phyloP scores from a whole-genome alignment of 2,113 vertebrate genomes.

The Odontesthes bonariensis region DNA sequence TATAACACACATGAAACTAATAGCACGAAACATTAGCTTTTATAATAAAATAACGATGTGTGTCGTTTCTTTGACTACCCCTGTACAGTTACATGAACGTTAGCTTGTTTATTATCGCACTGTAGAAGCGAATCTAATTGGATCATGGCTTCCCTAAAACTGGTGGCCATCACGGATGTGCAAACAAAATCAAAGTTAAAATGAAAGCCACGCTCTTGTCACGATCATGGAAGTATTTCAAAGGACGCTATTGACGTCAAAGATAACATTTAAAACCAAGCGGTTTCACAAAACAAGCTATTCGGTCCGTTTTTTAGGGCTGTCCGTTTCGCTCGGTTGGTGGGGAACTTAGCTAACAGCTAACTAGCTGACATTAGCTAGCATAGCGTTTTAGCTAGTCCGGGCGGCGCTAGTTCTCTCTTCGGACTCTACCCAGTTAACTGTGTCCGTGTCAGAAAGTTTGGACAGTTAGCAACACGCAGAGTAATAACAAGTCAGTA shows the following conservation, averaged over 20 bases:
- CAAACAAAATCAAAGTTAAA: constrained; percentile 39
- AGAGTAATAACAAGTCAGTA: neutral
- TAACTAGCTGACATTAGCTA: constrained; percentile 54
- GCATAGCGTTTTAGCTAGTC: constrained; percentile 46
- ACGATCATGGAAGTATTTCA: neutral
- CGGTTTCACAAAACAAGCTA: no score
- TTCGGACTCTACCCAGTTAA: constrained; percentile 3
- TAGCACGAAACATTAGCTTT: no score
- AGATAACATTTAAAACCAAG: accelerated
- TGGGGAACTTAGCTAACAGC: constrained; percentile 44
- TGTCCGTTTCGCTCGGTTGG: neutral
- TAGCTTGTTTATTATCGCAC: constrained; percentile 25
- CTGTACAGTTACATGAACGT: constrained; percentile 11
- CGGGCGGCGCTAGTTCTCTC: neutral
- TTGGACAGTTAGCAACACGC: constrained; percentile 42
- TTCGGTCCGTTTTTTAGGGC: neutral
- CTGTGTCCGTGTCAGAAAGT: constrained; percentile 49
- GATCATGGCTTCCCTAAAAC: constrained; percentile 73
- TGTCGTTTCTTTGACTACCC: neutral
- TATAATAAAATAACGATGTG: no score
- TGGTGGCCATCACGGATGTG: constrained; percentile 65
- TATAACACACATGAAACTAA: no score
- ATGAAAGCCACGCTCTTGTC: constrained; percentile 25
- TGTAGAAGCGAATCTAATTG: constrained; percentile 54
- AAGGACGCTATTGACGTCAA: accelerated